Percentiles rank a stretch among this genome's conserved stretches.
These are phyloP conservation scores for Anastrepha ludens DNA, from an alignment of 1,140 invertebrate genomes.

Conservation along the genomic window DNA sequence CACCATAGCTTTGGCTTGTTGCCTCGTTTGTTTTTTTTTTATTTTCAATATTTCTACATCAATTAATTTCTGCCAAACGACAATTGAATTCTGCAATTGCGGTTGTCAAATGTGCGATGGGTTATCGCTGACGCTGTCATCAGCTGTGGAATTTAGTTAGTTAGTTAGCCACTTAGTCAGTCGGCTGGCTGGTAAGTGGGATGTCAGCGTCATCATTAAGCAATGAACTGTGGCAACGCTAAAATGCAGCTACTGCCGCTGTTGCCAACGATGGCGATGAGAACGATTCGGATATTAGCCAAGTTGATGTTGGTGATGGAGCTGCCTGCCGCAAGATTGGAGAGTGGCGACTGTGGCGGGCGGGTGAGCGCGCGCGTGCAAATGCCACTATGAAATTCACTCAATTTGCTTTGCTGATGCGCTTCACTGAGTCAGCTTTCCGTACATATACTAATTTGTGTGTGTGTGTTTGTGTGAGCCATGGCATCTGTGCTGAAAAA, in stretches of 20 bases:
- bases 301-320: constrained; percentile 49
- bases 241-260: not conserved
- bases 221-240: constrained; percentile 36
- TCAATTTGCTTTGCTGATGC: constrained; percentile 48
- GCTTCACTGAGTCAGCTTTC: not conserved
- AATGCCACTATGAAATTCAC: constrained; percentile 30
- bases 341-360: not conserved
- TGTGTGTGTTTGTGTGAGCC: not conserved
- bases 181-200: constrained; percentile 35
- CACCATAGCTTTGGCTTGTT: not conserved
- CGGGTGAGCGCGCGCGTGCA: not conserved
- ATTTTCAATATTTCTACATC: constrained; percentile 27
- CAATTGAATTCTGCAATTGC: constrained; percentile 48
- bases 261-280: not conserved
- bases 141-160: constrained; percentile 51
- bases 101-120: constrained; percentile 49
- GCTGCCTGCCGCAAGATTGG: not conserved
- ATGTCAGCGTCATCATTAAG: constrained; percentile 48
- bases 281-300: constrained; percentile 35
- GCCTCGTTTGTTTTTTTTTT: not conserved
- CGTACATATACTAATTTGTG: not conserved
- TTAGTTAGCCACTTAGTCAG: constrained; percentile 32
- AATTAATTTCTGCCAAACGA: constrained; percentile 48
- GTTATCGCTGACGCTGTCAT: constrained; percentile 47
- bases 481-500: constrained; percentile 28